Evolutionary conservation across 2,113 vertebrate genomes (phyloP).

Genomic region (Machaerirhynchus nigripectus): DNA sequence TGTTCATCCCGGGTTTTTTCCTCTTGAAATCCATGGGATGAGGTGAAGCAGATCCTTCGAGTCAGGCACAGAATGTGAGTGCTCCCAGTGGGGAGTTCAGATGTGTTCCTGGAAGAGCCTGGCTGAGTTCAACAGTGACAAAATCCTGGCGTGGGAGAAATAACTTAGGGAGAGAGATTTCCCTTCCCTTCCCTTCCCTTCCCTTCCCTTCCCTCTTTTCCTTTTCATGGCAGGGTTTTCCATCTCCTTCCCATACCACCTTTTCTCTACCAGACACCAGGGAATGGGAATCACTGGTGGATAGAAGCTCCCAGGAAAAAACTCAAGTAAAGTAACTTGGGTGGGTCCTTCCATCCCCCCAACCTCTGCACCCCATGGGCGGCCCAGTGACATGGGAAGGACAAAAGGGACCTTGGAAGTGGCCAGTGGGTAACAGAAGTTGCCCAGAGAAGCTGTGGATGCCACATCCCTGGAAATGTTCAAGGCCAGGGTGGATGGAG

Average conservation of each 20-base stretch:
- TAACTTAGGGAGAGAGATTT: not conserved
- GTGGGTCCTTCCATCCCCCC: not conserved
- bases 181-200: not conserved
- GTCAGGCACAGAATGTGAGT: not conserved
- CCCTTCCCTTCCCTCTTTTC: too few relatives aligned
- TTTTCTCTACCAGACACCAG: not conserved
- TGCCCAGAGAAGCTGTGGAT: not conserved
- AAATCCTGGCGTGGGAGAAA: not conserved
- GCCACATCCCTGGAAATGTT: not conserved
- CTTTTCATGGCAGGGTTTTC: not conserved
- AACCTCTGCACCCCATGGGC: not conserved
- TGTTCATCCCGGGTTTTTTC: not conserved
- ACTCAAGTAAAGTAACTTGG: not conserved
- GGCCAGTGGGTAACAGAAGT: not conserved
- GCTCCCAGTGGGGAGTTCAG: not conserved
- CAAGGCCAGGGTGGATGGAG: not conserved
- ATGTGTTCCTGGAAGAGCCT: not conserved
- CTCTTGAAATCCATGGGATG: not conserved
- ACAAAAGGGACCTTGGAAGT: not conserved
- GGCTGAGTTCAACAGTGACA: not conserved
- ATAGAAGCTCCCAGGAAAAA: not conserved
- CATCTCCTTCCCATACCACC: not conserved
- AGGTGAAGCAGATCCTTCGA: not conserved
- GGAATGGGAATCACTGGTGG: not conserved
- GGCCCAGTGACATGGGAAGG: not conserved